Evolutionary conservation across 2,113 vertebrate species (phyloP).

Genomic region (Centrocercus urophasianus): DNA sequence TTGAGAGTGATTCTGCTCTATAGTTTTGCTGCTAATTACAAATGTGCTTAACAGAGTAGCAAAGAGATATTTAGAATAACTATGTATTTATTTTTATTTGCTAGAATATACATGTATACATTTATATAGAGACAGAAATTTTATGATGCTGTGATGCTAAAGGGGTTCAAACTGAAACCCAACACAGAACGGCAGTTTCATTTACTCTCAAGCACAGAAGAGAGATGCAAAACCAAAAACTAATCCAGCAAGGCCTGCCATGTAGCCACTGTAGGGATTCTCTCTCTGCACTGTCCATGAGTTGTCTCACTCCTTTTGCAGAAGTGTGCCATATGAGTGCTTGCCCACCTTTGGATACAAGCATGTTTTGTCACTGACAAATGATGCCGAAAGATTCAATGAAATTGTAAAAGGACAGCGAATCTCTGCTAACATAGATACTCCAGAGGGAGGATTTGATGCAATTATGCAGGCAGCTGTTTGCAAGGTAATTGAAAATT

Average conservation of each 20-base stretch:
- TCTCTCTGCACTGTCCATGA: neutral
- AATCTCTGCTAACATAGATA: constrained; percentile 92
- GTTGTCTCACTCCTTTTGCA: constrained; percentile 66
- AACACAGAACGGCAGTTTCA: neutral
- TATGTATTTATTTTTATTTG: neutral
- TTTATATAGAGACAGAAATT: neutral
- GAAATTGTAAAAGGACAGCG: constrained; percentile 87
- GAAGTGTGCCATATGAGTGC: constrained; percentile 77
- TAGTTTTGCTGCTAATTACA: neutral
- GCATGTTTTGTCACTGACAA: constrained; percentile 91
- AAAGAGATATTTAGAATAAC: neutral
- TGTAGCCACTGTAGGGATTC: neutral
- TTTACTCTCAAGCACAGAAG: neutral
- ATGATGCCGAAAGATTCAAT: constrained; percentile 89
- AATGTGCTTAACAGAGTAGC: neutral
- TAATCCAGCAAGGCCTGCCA: neutral
- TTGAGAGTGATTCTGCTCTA: neutral
- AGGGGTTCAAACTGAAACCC: neutral
- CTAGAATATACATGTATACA: neutral
- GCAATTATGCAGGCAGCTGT: constrained; percentile 97
- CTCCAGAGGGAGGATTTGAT: constrained; percentile 94
- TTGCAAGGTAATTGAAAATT: constrained; percentile 87
- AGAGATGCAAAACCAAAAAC: neutral
- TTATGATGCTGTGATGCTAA: neutral
- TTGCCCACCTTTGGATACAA: constrained; percentile 93